Conservation (phyloP, 2,113 vertebrate genomes). For the Dasyprocta punctata region DNA sequence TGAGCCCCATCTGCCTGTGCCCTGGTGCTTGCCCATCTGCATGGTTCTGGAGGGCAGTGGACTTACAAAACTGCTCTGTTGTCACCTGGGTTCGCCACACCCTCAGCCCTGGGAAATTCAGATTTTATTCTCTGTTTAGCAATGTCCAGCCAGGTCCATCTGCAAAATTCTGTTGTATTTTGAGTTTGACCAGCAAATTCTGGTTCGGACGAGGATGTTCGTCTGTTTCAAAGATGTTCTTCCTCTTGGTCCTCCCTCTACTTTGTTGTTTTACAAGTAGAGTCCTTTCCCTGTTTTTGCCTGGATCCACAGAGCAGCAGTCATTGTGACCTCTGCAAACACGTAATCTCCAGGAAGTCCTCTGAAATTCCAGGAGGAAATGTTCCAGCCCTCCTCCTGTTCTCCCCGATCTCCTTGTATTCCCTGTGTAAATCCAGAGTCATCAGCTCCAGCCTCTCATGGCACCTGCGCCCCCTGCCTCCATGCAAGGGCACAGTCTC, state of each 20-base stretch:
- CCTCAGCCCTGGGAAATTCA: neutral
- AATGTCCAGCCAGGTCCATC: no score
- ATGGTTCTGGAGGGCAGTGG: rapidly evolving
- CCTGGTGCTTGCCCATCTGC: neutral
- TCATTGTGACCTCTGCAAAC: neutral
- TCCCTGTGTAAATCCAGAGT: neutral
- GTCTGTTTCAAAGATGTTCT: neutral
- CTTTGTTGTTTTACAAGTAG: no score
- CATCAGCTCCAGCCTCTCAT: neutral
- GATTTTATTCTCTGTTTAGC: neutral
- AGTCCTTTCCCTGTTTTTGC: neutral
- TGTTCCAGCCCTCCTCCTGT: neutral
- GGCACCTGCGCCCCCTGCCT: neutral
- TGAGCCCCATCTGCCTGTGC: rapidly evolving
- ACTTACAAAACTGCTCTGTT: rapidly evolving
- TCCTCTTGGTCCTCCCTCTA: neutral
- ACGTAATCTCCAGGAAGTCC: neutral
- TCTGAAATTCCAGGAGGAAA: neutral
- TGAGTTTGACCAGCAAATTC: neutral
- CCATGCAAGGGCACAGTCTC: no score
- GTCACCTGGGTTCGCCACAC: neutral
- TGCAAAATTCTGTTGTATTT: neutral
- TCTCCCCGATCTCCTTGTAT: neutral
- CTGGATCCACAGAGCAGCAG: neutral
- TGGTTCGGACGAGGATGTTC: rapidly evolving